These are phyloP conservation scores for Varanus salvator DNA, from an alignment of 2,113 vertebrate genomes.

Conservation along the genomic window DNA sequence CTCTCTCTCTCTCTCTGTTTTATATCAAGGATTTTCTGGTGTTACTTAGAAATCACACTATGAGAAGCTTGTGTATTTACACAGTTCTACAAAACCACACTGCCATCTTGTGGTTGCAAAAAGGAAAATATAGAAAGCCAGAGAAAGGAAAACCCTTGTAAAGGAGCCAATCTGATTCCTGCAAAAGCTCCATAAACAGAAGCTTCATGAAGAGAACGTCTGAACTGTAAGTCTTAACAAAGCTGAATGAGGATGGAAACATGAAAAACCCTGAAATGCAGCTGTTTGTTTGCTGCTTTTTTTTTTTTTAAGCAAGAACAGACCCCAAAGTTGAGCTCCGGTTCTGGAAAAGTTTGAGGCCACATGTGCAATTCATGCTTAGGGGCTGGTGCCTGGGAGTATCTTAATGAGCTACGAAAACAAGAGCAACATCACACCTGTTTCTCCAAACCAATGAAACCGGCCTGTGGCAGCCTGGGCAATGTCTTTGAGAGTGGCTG, in stretches of 20 bases:
- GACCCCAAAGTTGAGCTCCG: neutral
- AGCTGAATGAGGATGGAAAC: neutral
- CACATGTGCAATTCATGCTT: neutral
- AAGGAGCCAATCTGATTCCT: too few relatives aligned
- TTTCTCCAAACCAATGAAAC: conserved; percentile 86
- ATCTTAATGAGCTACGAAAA: neutral
- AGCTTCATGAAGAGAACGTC: too few relatives aligned
- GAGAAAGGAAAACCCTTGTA: too few relatives aligned
- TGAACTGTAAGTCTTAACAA: neutral
- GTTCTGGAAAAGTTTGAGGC: neutral
- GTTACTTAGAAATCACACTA: too few relatives aligned
- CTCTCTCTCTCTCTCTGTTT: too few relatives aligned
- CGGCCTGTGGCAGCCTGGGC: conserved; percentile 70
- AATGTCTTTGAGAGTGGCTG: conserved; percentile 65
- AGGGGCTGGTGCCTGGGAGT: neutral
- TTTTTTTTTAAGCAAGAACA: neutral
- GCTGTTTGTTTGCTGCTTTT: neutral
- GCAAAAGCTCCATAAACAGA: too few relatives aligned
- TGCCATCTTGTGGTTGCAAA: too few relatives aligned
- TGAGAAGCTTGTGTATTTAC: too few relatives aligned
- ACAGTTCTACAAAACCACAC: too few relatives aligned
- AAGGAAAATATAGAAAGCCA: too few relatives aligned
- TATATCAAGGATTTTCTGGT: too few relatives aligned
- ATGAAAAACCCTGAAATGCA: neutral
- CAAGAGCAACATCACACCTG: conserved; percentile 65